phyloP scores from a whole-genome alignment of 2,888 invertebrate species.

The Pegoplata infirma region DNA sequence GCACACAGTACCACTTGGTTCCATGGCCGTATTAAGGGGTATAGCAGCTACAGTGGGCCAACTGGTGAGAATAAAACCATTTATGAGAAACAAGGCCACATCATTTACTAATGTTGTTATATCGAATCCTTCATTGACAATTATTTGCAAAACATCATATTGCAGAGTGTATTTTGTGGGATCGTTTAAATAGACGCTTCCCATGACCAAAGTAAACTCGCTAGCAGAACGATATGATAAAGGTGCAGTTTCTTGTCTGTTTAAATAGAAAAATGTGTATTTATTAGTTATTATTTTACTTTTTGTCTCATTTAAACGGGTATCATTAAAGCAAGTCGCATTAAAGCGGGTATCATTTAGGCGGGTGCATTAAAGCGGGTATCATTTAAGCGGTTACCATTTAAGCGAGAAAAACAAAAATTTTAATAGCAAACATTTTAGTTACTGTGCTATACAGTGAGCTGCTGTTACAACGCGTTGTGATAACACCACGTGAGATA shows the following conservation, averaged over 20 bases:
- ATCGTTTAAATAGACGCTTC: slow-evolving; percentile 64
- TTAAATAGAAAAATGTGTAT: neutral
- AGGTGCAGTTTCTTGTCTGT: slow-evolving; percentile 54
- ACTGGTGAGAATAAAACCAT: slow-evolving; percentile 63
- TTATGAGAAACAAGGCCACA: slow-evolving; percentile 67
- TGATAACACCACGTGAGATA: slow-evolving; percentile 43
- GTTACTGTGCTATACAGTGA: slow-evolving; percentile 68
- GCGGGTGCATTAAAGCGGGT: too few species aligned
- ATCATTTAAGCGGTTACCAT: too few species aligned
- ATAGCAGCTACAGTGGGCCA: slow-evolving; percentile 63
- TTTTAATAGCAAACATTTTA: too few species aligned
- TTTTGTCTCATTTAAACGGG: too few species aligned
- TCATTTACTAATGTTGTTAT: slow-evolving; percentile 65
- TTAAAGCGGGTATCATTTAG: too few species aligned
- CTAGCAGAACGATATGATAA: slow-evolving; percentile 62
- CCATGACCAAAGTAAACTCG: slow-evolving; percentile 69
- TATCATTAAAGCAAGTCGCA: too few species aligned
- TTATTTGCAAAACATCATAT: slow-evolving; percentile 63
- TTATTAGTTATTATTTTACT: neutral
- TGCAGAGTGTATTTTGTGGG: slow-evolving; percentile 62
- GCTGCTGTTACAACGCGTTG: slow-evolving; percentile 66
- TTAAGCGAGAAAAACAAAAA: too few species aligned
- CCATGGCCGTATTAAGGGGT: slow-evolving; percentile 52
- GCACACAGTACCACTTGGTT: slow-evolving; percentile 60
- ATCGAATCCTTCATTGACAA: slow-evolving; percentile 63